These are phyloP conservation scores for Coreius guichenoti DNA, from an alignment of 2,797 vertebrate species.

Conservation along the genomic window DNA sequence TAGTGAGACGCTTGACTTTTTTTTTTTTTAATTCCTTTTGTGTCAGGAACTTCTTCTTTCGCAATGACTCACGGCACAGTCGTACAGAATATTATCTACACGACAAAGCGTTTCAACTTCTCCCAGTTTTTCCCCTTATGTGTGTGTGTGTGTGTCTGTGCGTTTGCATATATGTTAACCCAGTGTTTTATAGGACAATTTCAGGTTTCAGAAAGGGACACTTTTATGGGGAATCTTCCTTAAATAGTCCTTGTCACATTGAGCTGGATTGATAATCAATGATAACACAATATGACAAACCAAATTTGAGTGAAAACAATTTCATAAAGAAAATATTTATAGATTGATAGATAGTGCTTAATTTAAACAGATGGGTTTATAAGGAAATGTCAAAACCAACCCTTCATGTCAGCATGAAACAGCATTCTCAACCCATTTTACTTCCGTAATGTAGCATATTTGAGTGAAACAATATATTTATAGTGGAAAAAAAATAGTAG, in stretches of 20 bases:
- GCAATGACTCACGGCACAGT: conserved; percentile 57
- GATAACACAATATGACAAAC: background rate
- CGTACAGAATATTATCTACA: conserved; percentile 47
- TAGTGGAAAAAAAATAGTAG: background rate
- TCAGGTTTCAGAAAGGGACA: conserved; percentile 4
- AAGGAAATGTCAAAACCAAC: background rate
- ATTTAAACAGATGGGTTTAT: conserved; percentile 17
- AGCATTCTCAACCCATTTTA: background rate
- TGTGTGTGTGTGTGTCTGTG: background rate
- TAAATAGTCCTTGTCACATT: background rate
- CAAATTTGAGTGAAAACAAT: background rate
- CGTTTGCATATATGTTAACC: background rate
- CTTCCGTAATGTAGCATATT: background rate
- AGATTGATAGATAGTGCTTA: background rate
- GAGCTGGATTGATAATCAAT: background rate
- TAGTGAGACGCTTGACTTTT: conserved; percentile 44
- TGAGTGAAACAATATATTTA: background rate
- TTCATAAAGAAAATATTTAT: background rate
- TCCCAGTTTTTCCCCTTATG: conserved; percentile 44
- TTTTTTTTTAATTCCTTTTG: conserved; percentile 32
- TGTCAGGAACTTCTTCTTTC: conserved; percentile 66
- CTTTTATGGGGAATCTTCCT: conserved; percentile 13
- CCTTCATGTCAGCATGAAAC: background rate
- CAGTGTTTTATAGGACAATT: background rate
- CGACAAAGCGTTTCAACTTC: conserved; percentile 46